Base-by-base conservation (phyloP, 2,113 vertebrate species). In the Brachyhypopomus occidentalis region DNA sequence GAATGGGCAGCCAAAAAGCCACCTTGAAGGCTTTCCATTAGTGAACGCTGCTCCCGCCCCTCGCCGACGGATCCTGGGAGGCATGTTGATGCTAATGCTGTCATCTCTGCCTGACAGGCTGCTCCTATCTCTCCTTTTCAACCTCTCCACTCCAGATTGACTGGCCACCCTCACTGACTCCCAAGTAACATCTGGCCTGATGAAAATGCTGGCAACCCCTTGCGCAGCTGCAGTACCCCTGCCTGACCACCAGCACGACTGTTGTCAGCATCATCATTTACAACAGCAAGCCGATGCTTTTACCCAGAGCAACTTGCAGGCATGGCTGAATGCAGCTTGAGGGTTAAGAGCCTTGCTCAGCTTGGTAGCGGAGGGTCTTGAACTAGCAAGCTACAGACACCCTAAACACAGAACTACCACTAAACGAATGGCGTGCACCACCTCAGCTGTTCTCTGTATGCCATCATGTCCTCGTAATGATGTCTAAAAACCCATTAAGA, bases 1-100 rank as follows among this genome's bases (percentile, higher is more conserved):
- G 62, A 80, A 72, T 86, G 72, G 81, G 75, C 72, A 81, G 87
- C 55, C 48, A 48, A 72, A 79, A 81, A 84, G 70, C 80, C 83
- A 87, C 75, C 78, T 83, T 84, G 78, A 84, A 83, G 81, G 60
- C 67, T 84, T 88, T 82, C 81, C 67, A 81, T 86, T 86, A 83
- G 70, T 16, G 69, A 75, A 17, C 12, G 45, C 12, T 52, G 45
- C 12, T 52, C 45, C 45, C 12, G 1, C 60, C 45, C 45, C 74
- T 67, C 38, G 17, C 72, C 66, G 52, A 72, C 79, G 63, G 59
- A 16, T 20, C 56, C 25, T 27, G 30, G 62, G 75, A 80, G 73
- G 55, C 59, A 81, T 48, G 70, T 78, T 81, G 64, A 81, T 86
- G 77, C 74, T 82, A 75, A 84, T 73, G 16, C 74, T 41, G 41